Evolutionary conservation across 2,113 vertebrate species (phyloP).

Genomic region (Tretioscincus oriximinensis): DNA sequence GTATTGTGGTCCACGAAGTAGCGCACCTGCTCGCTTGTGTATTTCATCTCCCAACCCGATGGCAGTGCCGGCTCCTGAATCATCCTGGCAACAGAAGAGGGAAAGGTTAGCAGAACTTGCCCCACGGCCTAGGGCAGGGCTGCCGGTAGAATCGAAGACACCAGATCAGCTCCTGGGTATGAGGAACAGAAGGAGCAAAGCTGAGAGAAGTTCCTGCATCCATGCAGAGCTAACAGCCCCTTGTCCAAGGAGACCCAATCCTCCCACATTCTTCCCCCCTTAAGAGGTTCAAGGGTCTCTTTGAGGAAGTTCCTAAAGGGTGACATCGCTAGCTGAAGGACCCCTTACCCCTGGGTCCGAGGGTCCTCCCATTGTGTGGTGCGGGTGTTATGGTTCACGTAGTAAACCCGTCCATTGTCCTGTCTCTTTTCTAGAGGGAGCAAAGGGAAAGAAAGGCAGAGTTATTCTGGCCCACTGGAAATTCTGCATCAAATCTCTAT

Average conservation of each 20-base stretch:
- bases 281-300: not conserved
- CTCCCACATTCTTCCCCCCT: not conserved
- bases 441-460: slow-evolving; percentile 20
- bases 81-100: slow-evolving; percentile 79
- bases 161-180: too few species aligned
- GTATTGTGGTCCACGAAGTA: slow-evolving; percentile 99
- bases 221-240: too few species aligned
- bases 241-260: fast-evolving
- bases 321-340: not conserved
- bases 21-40: slow-evolving; percentile 93
- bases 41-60: slow-evolving; percentile 99
- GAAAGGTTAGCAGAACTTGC: fast-evolving
- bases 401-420: slow-evolving; percentile 96
- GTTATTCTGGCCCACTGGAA: too few species aligned
- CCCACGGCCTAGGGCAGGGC: not conserved
- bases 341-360: slow-evolving; percentile 92
- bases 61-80: slow-evolving; percentile 96
- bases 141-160: not conserved
- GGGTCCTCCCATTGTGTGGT: slow-evolving; percentile 99
- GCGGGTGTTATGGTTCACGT: slow-evolving; percentile 98
- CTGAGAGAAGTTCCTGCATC: too few species aligned
- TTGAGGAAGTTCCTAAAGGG: too few species aligned
- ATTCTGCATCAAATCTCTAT: too few species aligned
- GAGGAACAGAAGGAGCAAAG: not conserved
- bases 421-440: slow-evolving; percentile 88